Percentiles rank a stretch among this genome's conserved stretches.
These are phyloP conservation scores for Oxygymnocypris stewartii DNA, from an alignment of 2,113 vertebrate species.

Conservation along the genomic window DNA sequence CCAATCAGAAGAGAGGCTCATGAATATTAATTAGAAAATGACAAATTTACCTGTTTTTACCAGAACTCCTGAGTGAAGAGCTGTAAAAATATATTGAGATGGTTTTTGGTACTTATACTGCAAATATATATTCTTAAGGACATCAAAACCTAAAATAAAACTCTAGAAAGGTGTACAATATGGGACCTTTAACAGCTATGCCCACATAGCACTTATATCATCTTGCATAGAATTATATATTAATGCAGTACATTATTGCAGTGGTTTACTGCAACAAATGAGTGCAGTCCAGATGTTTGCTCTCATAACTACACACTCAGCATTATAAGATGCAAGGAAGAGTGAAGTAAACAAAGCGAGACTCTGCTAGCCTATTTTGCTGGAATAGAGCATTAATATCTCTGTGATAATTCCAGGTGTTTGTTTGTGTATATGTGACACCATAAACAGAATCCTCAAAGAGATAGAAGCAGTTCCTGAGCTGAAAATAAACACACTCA, in stretches of 20 bases:
- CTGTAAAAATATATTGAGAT: too few relatives aligned
- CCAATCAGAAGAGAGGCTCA: too few relatives aligned
- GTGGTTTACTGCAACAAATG: slow-evolving; percentile 17
- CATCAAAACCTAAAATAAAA: too few relatives aligned
- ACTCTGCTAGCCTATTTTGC: slow-evolving; percentile 23
- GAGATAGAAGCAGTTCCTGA: slow-evolving; percentile 5
- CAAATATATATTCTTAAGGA: too few relatives aligned
- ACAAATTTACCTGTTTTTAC: too few relatives aligned
- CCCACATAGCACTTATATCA: slow-evolving; percentile 9
- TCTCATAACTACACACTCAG: slow-evolving; percentile 17
- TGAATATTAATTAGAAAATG: too few relatives aligned
- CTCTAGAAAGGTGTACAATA: too few relatives aligned
- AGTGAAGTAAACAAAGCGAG: not conserved
- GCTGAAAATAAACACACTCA: slow-evolving; percentile 31
- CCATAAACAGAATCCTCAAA: not conserved
- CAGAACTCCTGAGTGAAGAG: too few relatives aligned
- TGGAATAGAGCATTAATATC: not conserved
- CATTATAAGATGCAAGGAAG: slow-evolving; percentile 29
- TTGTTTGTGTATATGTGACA: slow-evolving; percentile 20
- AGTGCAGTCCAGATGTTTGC: slow-evolving; percentile 24
- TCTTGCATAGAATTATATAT: slow-evolving; percentile 1
- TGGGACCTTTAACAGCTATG: not conserved
- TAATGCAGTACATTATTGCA: slow-evolving; percentile 21
- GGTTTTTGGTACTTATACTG: too few relatives aligned
- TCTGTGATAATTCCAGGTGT: slow-evolving; percentile 6